These are phyloP conservation scores for Protobothrops flavoviridis DNA, from an alignment of 2,113 vertebrate genomes.

Conservation along the genomic window DNA sequence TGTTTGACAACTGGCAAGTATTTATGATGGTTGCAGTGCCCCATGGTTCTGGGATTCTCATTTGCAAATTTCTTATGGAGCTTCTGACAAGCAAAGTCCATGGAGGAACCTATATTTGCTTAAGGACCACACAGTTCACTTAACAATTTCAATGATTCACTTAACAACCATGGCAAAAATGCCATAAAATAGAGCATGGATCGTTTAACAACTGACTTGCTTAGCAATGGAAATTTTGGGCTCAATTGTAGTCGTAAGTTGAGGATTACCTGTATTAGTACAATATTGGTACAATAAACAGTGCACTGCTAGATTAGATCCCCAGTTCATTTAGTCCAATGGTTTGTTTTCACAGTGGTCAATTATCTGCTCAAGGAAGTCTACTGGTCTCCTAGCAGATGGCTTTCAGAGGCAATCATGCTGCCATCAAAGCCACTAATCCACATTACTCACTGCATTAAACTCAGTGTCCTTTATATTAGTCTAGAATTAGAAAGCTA, in stretches of 20 bases:
- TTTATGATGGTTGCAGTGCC: neutral
- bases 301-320: neutral
- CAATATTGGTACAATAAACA: neutral
- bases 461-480: neutral
- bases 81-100: neutral
- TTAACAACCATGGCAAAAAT: neutral
- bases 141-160: neutral
- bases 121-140: neutral
- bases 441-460: neutral
- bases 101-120: neutral
- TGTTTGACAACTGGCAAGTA: neutral
- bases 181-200: neutral
- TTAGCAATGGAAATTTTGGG: neutral
- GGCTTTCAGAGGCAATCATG: neutral
- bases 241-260: neutral
- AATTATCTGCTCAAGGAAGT: neutral
- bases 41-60: neutral
- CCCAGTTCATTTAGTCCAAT: neutral
- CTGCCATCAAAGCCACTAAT: neutral
- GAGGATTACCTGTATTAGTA: neutral
- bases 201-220: neutral
- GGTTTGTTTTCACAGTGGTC: neutral
- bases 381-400: neutral
- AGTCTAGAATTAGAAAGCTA: neutral
- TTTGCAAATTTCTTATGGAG: neutral